Evolutionary conservation across 2,888 invertebrate species (phyloP), one percentile per base, ranked within the genome.

Genomic region (Ormyrus nitidulus): DNA sequence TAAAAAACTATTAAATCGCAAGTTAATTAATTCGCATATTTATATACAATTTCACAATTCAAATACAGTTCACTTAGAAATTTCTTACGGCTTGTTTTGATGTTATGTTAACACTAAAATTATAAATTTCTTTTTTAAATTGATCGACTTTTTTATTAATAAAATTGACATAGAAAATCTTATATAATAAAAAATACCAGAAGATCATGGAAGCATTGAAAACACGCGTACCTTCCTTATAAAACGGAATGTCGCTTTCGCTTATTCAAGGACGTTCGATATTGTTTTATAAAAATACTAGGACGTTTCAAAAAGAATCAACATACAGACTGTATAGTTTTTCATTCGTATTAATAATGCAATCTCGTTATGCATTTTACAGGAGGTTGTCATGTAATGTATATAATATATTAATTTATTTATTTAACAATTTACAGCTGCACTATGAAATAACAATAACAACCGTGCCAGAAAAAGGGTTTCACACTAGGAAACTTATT

Each of bases 251-350:
- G 74, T 65, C 74, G 54, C 44, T 53, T 66, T 44, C 48, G 6
- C 13, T 58, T 51, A 66, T 65, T 65, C 19, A 9, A 74, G 74
- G 65, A 74, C 65, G 65, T 51, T 74, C 48, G 13, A 66, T 51
- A 65, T 74, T 74, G 53, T 49, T 62, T 64, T 73, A 74, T 59
- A 74, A 74, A 74, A 74, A 74, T 74, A 74, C 51, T 58, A 74
- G 48, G 65, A 65, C 74, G 65, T 58, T 74, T 76, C 54, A 54
- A 56, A 76, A 62, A 54, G 13, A 68, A 76, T 46, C 61, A 48
- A 62, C 10, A n/a, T 13, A 56, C 51, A 5, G 6, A 19, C 56
- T 53, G 66, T 48, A 13, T 19, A 51, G 51, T 59, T 69, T 61
- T 8, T 54, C n/a, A 44, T 51, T 11, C 56, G 46, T 13, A 48